phyloP scores from a whole-genome alignment of 2,113 vertebrate species.

The Erpornis zantholeuca region DNA sequence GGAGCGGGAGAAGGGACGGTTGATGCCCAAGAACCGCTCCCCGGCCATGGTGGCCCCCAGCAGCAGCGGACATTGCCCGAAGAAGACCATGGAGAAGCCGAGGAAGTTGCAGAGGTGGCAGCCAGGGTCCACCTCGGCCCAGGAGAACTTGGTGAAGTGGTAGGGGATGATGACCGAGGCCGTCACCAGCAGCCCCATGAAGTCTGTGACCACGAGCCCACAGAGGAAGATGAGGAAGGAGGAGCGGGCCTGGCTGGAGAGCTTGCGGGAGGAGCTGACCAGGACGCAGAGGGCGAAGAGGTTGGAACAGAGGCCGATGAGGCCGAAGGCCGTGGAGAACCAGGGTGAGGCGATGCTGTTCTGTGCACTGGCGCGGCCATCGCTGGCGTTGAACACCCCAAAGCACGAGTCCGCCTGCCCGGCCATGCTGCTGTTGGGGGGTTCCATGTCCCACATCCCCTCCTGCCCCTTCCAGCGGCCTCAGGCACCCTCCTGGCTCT shows the following conservation, averaged over 20 bases:
- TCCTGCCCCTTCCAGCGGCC: background rate
- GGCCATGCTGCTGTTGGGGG: background rate
- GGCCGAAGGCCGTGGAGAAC: slow-evolving; percentile 79
- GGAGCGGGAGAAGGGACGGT: slow-evolving; percentile 83
- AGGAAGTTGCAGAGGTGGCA: slow-evolving; percentile 93
- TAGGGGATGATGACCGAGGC: slow-evolving; percentile 85
- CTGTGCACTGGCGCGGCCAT: background rate
- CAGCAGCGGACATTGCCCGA: slow-evolving; percentile 87
- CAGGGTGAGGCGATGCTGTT: slow-evolving; percentile 72
- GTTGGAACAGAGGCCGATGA: slow-evolving; percentile 88
- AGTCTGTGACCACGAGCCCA: slow-evolving; percentile 90
- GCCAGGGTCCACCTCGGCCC: slow-evolving; percentile 76
- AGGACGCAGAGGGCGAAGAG: slow-evolving; percentile 87
- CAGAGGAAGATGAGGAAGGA: slow-evolving; percentile 91
- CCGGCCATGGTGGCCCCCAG: slow-evolving; percentile 89
- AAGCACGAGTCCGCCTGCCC: slow-evolving; percentile 2
- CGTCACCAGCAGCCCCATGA: slow-evolving; percentile 89
- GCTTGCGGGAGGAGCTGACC: slow-evolving; percentile 74
- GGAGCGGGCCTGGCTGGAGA: slow-evolving; percentile 74
- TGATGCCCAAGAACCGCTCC: slow-evolving; percentile 91
- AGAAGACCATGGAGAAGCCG: slow-evolving; percentile 95
- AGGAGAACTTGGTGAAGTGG: slow-evolving; percentile 77
- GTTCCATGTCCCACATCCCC: background rate
- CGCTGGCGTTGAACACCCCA: background rate
- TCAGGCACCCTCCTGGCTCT: background rate